These are phyloP conservation scores for Piezodorus guildinii DNA, from an alignment of 1,140 invertebrate genomes.

Conservation along the genomic window DNA sequence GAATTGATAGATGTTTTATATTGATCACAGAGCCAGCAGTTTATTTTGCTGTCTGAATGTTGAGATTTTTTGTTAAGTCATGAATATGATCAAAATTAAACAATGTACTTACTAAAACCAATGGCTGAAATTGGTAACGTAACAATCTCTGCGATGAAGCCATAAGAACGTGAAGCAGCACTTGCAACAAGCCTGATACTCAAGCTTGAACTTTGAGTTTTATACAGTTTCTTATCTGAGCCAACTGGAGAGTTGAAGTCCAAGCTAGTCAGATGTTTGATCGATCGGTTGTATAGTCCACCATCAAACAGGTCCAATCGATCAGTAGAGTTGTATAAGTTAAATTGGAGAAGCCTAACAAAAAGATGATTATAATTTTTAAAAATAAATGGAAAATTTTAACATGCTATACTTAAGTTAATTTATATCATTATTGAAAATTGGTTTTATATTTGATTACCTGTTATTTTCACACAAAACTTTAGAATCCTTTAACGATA, in stretches of 20 bases:
- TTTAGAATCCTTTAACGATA: too few relatives aligned
- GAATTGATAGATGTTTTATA: too few relatives aligned
- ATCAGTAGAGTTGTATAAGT: slow-evolving; percentile 88
- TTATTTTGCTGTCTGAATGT: too few relatives aligned
- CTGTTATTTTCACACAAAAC: too few relatives aligned
- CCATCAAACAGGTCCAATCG: slow-evolving; percentile 82
- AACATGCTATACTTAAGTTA: too few relatives aligned
- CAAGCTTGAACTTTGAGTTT: slow-evolving; percentile 62
- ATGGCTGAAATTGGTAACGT: slow-evolving; percentile 85
- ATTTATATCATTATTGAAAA: too few relatives aligned
- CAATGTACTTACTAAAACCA: slow-evolving; percentile 62
- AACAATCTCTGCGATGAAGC: slow-evolving; percentile 95
- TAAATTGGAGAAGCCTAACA: slow-evolving; percentile 74
- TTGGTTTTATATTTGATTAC: too few relatives aligned
- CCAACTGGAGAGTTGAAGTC: slow-evolving; percentile 56
- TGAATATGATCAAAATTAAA: too few relatives aligned
- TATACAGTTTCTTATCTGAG: slow-evolving; percentile 63
- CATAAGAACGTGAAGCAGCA: slow-evolving; percentile 81
- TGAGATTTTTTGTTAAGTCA: too few relatives aligned
- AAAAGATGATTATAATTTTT: too few relatives aligned
- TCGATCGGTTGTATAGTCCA: slow-evolving; percentile 64
- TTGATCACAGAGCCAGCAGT: too few relatives aligned
- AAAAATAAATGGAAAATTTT: background rate
- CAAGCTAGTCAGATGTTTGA: slow-evolving; percentile 54
- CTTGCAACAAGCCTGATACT: slow-evolving; percentile 88